A percentile compares a stretch with the other conserved stretches of the same genome.
Evolutionary conservation across 2,797 vertebrate genomes (phyloP).

Genomic region (Trachops cirrhosus): DNA sequence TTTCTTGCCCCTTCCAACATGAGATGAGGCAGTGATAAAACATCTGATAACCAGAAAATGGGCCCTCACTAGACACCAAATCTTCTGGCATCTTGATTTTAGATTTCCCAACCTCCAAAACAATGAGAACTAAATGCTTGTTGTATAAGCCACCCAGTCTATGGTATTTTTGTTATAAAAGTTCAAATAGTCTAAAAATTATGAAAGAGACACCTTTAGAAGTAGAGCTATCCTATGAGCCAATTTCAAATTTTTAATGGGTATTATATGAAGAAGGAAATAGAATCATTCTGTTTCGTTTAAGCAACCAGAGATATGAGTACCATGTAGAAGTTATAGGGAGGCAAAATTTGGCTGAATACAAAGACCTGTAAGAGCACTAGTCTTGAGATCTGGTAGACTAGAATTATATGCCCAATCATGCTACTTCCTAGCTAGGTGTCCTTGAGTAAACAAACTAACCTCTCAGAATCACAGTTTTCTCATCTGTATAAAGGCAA

Average conservation of each 20-base stretch:
- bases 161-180: background rate
- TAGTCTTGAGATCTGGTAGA: background rate
- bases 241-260: background rate
- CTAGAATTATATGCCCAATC: background rate
- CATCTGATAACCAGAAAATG: background rate
- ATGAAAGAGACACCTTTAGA: background rate
- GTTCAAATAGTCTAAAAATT: background rate
- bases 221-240: background rate
- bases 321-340: background rate
- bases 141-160: too few relatives aligned
- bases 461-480: too few relatives aligned
- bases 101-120: too few relatives aligned
- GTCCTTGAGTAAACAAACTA: too few relatives aligned
- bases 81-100: too few relatives aligned
- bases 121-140: too few relatives aligned
- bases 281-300: background rate
- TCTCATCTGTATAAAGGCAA: background rate
- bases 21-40: background rate
- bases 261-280: background rate
- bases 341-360: background rate
- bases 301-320: background rate
- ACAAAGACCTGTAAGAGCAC: background rate
- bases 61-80: too few relatives aligned
- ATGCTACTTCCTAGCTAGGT: background rate
- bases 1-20: background rate